Conservation (phyloP, 2,113 vertebrate species). For the Podocnemis expansa region DNA sequence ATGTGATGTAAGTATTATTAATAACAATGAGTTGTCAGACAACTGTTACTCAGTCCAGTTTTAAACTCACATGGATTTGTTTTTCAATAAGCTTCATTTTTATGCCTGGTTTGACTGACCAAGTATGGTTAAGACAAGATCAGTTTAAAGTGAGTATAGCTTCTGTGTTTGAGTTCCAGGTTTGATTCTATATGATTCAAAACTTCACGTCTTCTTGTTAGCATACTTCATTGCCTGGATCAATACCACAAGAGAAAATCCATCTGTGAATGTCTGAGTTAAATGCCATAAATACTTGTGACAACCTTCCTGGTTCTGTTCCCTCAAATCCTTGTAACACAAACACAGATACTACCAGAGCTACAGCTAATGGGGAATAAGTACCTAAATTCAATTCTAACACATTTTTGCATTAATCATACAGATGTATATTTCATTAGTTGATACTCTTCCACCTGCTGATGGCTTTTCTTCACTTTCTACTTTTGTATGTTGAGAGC, state of each 20-base stretch:
- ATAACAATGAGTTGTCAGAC: background rate
- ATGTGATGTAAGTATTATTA: background rate
- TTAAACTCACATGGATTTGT: background rate
- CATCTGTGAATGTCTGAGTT: background rate
- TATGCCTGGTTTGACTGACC: background rate
- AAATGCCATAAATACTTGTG: background rate
- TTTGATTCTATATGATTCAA: background rate
- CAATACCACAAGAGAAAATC: accelerated
- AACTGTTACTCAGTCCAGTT: background rate
- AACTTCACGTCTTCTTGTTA: background rate
- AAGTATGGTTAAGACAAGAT: background rate
- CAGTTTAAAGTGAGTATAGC: background rate
- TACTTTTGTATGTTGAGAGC: background rate
- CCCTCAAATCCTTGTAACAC: background rate
- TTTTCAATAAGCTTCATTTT: background rate
- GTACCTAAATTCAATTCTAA: background rate
- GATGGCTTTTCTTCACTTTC: background rate
- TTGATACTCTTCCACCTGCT: background rate
- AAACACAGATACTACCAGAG: background rate
- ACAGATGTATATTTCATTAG: background rate
- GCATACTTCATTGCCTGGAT: background rate
- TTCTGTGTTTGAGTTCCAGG: background rate
- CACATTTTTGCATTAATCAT: background rate
- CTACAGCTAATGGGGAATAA: background rate
- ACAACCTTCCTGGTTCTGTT: background rate